Evolutionary conservation across 2,113 vertebrate genomes (phyloP).

Genomic region (Dasyprocta punctata): DNA sequence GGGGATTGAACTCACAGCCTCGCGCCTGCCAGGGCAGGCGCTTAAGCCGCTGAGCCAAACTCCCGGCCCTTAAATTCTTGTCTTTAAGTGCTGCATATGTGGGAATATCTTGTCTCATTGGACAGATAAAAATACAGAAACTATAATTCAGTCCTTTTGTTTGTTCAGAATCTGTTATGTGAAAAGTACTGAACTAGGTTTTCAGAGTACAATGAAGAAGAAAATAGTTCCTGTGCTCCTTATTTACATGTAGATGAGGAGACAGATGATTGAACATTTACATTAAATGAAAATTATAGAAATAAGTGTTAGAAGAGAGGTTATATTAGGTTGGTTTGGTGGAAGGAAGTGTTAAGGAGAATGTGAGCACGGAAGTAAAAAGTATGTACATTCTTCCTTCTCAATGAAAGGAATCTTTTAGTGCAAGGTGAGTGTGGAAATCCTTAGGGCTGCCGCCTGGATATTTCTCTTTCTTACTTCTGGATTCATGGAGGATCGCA

Average conservation of each 20-base stretch:
- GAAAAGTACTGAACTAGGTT: neutral
- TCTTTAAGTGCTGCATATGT: neutral
- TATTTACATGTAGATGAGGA: constrained; percentile 7
- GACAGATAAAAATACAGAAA: neutral
- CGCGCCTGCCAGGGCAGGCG: no score
- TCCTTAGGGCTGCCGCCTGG: neutral
- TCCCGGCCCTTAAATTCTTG: no score
- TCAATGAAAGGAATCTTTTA: neutral
- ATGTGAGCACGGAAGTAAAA: neutral
- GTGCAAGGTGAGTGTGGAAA: neutral
- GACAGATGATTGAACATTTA: neutral
- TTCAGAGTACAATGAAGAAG: constrained; percentile 19
- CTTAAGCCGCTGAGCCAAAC: no score
- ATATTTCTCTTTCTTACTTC: neutral
- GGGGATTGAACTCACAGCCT: no score
- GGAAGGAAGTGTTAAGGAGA: constrained; percentile 2
- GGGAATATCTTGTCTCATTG: neutral
- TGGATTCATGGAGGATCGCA: neutral
- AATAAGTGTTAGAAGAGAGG: neutral
- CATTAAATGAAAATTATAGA: neutral
- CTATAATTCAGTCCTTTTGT: neutral
- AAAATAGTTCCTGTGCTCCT: neutral
- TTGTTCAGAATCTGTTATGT: constrained; percentile 47
- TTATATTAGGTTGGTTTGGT: neutral
- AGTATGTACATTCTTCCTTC: neutral